Evolutionary conservation across 1,140 invertebrate genomes (phyloP).

Genomic region (Lucilia sericata): DNA sequence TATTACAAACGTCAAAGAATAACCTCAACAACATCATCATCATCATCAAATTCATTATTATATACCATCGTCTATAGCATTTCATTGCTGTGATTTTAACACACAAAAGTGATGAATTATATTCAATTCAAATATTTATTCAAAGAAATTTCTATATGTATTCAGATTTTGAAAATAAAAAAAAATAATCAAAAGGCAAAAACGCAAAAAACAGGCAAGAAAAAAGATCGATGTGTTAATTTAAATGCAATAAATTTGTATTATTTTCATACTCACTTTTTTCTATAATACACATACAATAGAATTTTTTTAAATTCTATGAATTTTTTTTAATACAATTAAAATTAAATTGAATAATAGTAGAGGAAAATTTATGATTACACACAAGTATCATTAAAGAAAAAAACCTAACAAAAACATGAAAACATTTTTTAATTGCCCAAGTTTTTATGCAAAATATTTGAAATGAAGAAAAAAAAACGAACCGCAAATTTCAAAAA

Average conservation of each 20-base stretch:
- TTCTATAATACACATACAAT: not conserved
- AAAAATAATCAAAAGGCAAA: not conserved
- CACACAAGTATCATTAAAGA: not conserved
- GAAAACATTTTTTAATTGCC: not conserved
- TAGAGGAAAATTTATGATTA: not conserved
- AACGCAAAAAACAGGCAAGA: not conserved
- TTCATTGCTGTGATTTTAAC: not conserved
- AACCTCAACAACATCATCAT: not conserved
- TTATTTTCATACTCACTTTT: not conserved
- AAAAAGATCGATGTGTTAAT: conserved; percentile 6
- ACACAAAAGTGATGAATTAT: conserved; percentile 14
- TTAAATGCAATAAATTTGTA: conserved; percentile 16
- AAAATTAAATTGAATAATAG: not conserved
- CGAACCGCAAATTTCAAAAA: not conserved
- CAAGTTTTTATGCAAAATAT: conserved; percentile 2
- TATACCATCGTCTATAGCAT: not conserved
- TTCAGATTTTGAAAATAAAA: not conserved
- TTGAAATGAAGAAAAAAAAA: not conserved
- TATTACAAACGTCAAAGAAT: not conserved
- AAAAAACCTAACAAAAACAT: not conserved
- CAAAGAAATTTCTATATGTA: not conserved
- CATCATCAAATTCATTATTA: not conserved
- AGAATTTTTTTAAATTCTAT: not conserved
- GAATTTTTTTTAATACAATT: not conserved
- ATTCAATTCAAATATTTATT: conserved; percentile 1